Conservation (phyloP, 2,888 invertebrate genomes). For the Spialia ferax region DNA sequence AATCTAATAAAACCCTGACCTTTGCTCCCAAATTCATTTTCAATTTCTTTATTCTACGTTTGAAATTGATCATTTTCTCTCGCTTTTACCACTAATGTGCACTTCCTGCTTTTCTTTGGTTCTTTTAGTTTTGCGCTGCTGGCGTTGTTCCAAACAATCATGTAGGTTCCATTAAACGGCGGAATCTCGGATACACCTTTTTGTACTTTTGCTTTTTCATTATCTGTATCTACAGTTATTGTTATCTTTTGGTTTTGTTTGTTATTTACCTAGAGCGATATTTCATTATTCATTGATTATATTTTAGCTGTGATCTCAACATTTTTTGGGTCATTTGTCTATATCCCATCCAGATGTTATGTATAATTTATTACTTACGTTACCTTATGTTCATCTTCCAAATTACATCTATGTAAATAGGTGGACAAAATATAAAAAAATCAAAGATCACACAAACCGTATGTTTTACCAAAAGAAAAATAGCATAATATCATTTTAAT, state of each 20-base stretch:
- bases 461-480: too few species aligned
- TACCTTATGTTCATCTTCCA: too few species aligned
- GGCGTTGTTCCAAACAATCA: constrained; percentile 19
- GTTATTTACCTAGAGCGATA: not conserved
- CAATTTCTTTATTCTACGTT: not conserved
- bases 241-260: not conserved
- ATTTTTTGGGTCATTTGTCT: too few species aligned
- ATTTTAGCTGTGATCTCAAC: too few species aligned
- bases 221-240: not conserved
- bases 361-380: too few species aligned
- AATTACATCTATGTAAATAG: too few species aligned
- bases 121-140: not conserved
- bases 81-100: constrained; percentile 14
- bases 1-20: not conserved
- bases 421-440: too few species aligned
- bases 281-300: too few species aligned
- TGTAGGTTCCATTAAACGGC: constrained; percentile 4
- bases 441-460: too few species aligned
- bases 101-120: constrained; percentile 9
- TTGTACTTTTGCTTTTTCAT: not conserved
- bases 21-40: not conserved
- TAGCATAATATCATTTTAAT: too few species aligned
- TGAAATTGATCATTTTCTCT: constrained; percentile 11
- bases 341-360: too few species aligned
- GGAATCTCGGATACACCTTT: not conserved